Base-by-base conservation (phyloP, 2,888 invertebrate species). In the Stratiomys singularior region DNA sequence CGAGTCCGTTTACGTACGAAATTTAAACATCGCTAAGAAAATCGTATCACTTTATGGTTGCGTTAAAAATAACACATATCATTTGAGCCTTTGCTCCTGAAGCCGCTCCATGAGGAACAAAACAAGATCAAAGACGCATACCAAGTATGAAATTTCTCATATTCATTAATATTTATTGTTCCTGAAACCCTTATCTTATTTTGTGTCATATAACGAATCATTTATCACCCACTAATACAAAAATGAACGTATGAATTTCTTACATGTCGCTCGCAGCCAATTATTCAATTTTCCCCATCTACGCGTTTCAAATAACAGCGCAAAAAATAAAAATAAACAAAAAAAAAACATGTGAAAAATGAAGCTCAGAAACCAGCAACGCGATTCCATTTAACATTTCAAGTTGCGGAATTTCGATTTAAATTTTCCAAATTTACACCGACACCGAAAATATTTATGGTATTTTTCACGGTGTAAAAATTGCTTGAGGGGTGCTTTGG, bases 371-470 rank as follows among this genome's bases (percentile, higher is more conserved):
- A 69, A 69, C 69, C 69, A 69, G 69, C 46, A 69, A 69, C 69
- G 30, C 69, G 69, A 46, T 69, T 69, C 69, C 69, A 69, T 69
- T 69, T 30, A 69, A 25, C 69, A 69, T 69, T 69, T 69, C 47
- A 69, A 69, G 69, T 74, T 58, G 44, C 27, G 74, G 74, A 74
- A 74, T 74, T 74, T 74, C 74, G 74, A 74, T 74, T 74, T 74
- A 74, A 74, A 74, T 74, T 74, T 74, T 74, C 74, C 58, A 74
- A 74, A 74, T 74, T 74, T 74, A 74, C 58, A 74, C 74, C 74
- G 74, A 74, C 74, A 74, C 74, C 74, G 58, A 74, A 74, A 74
- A 74, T 72, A 72, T 74, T 74, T 74, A 74, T 74, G 74, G 74
- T 58, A 52, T 60, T 58, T 58, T 74, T 74, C 58, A 58, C 74